Evolutionary conservation across 1,140 invertebrate genomes (phyloP).

Genomic region (Lutraria rhynchaena): DNA sequence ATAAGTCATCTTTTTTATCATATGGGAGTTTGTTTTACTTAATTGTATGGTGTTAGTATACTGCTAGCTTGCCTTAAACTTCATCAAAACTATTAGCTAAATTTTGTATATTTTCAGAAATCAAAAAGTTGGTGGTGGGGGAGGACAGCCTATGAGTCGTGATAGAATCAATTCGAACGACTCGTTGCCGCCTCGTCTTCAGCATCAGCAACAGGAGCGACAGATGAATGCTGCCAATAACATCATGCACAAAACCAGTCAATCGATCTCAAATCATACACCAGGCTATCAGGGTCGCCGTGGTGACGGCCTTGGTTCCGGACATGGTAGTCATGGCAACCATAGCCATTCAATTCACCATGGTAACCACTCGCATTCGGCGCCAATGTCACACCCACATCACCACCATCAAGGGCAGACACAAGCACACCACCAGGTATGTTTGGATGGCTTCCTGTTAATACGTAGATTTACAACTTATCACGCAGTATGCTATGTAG

Average conservation of each 20-base stretch:
- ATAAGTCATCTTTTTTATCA: too few relatives aligned
- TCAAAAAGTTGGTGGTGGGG: constrained; percentile 38
- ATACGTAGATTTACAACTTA: too few relatives aligned
- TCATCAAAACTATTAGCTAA: too few relatives aligned
- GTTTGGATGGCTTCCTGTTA: too few relatives aligned
- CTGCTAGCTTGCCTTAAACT: too few relatives aligned
- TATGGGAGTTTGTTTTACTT: too few relatives aligned
- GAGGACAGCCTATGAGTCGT: constrained; percentile 62
- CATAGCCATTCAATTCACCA: constrained; percentile 35
- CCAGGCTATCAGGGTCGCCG: constrained; percentile 55
- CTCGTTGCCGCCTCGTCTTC: constrained; percentile 56
- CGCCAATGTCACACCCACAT: constrained; percentile 11
- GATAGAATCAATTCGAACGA: constrained; percentile 53
- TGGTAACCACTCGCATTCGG: constrained; percentile 33
- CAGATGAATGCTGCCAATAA: constrained; percentile 46
- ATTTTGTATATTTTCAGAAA: constrained; percentile 31
- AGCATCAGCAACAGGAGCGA: constrained; percentile 56
- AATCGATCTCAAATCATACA: constrained; percentile 54
- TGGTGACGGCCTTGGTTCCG: constrained; percentile 22
- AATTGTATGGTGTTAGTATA: too few relatives aligned
- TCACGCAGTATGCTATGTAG: too few relatives aligned
- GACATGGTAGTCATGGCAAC: constrained; percentile 15
- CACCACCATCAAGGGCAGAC: constrained; percentile 18
- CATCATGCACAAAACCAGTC: constrained; percentile 60
- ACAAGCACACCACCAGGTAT: constrained; percentile 14